Base-by-base conservation (phyloP, 2,113 vertebrate genomes). In the Alces alces region DNA sequence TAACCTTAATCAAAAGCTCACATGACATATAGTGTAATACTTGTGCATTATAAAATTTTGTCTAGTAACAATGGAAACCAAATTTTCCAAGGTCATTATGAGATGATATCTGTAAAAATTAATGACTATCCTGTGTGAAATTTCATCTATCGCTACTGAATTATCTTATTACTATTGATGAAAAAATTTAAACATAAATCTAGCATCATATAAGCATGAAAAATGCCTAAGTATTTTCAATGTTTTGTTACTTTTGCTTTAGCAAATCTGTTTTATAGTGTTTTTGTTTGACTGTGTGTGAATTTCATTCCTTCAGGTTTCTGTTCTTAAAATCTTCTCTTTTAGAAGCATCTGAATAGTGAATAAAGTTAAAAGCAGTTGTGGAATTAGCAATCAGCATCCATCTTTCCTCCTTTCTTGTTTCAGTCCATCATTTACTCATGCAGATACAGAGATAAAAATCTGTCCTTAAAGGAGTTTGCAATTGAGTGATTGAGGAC, bases 1-100 rank as follows among this genome's bases (percentile, higher is more conserved):
- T 98, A 99, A 98, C 96, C 96, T 99, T 98, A 98, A 98, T 98
- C 95, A 96, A 98, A 98, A 97, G 89, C 97, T 98, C 98, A 96
- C 97, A 97, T 98, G 96, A 98, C 95, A 97, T 94, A 98, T 17
- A 98, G 97, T 95, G 90, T 97, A 97, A 96, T 98, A 98, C 98
- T 98, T 98, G 94, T 94, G 91, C 50, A 96, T 98, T 97, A 95
- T 93, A 96, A 97, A 97, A 97, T 94, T 97, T 97, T 97, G 73
- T 94, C 84, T 87, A 96, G 84, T 95, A 97, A 97, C 96, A 98
- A 94, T 64, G n/a, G 60, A 92, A 97, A 98, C 79, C 80, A 97
- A 97, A 97, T 95, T 96, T 98, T 97, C 73, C 80, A 96, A 97
- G 92, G 95, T 96, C 94, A 96, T 98, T 97, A 95, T 86, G 58